Conservation (phyloP, 2,113 vertebrate species). For the Phasianus colchicus region DNA sequence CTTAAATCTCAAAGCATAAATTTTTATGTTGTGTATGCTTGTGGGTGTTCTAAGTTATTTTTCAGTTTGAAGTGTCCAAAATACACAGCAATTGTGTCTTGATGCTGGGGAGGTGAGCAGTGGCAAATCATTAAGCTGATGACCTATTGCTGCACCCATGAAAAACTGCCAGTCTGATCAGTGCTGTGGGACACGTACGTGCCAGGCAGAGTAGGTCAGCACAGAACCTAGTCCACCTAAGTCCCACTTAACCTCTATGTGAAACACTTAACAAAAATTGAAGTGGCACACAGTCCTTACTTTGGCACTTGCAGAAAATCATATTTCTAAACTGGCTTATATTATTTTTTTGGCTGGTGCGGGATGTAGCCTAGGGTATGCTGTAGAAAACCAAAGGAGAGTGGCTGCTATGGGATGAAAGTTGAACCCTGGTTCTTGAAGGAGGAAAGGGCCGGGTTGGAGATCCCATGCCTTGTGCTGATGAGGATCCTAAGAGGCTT, state of each 20-base stretch:
- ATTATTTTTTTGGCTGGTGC: not conserved
- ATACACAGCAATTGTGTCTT: not conserved
- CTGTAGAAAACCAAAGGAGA: not conserved
- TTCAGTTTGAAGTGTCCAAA: not conserved
- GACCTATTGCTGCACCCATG: not conserved
- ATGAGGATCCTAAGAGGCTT: not conserved
- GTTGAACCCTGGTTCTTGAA: not conserved
- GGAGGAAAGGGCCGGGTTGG: not conserved
- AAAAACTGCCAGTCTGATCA: not conserved
- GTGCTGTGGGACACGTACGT: not conserved
- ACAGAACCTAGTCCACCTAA: not conserved
- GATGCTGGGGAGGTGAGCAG: not conserved
- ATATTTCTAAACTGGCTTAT: not conserved
- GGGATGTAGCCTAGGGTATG: not conserved
- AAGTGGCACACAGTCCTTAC: rapidly evolving
- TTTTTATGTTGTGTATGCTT: not conserved
- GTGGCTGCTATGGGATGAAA: not conserved
- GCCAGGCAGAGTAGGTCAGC: not conserved
- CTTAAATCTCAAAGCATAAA: not conserved
- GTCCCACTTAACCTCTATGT: not conserved
- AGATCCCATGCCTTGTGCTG: not conserved
- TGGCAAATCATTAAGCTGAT: not conserved
- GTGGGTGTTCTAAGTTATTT: not conserved
- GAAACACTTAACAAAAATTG: not conserved
- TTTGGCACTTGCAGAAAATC: not conserved